Evolutionary conservation across 2,113 vertebrate species (phyloP).

Genomic region (Bufo gargarizans): DNA sequence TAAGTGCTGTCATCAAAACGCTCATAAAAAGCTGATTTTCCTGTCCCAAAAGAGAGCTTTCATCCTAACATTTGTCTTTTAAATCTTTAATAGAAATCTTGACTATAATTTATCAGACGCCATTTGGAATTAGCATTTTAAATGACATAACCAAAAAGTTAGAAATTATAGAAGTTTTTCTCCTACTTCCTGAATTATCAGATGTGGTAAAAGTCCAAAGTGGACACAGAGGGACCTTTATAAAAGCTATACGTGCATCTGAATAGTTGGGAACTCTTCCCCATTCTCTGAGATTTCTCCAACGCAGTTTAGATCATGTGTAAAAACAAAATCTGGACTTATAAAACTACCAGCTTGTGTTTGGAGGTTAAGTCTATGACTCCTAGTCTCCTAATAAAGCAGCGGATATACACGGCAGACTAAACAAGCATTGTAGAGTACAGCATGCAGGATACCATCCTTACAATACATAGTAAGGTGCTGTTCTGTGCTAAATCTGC

Average conservation of each 20-base stretch:
- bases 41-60: slow-evolving; percentile 70
- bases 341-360: too few relatives aligned
- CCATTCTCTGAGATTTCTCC: too few relatives aligned
- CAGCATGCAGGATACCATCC: too few relatives aligned
- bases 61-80: slow-evolving; percentile 55
- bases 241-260: not conserved
- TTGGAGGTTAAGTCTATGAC: too few relatives aligned
- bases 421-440: too few relatives aligned
- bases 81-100: slow-evolving; percentile 57
- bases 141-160: slow-evolving; percentile 51
- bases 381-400: too few relatives aligned
- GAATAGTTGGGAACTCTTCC: not conserved
- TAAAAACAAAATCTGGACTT: too few relatives aligned
- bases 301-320: too few relatives aligned
- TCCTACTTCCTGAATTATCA: not conserved
- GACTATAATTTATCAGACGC: slow-evolving; percentile 52
- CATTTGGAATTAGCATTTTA: slow-evolving; percentile 57
- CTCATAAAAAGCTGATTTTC: slow-evolving; percentile 70
- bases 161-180: slow-evolving; percentile 30
- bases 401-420: too few relatives aligned
- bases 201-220: not conserved
- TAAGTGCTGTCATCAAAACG: slow-evolving; percentile 72
- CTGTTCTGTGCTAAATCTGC: too few relatives aligned
- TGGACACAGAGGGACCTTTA: not conserved
- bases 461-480: too few relatives aligned